Evolutionary conservation across 1,140 invertebrate species (phyloP).

Genomic region (Ooceraea biroi): DNA sequence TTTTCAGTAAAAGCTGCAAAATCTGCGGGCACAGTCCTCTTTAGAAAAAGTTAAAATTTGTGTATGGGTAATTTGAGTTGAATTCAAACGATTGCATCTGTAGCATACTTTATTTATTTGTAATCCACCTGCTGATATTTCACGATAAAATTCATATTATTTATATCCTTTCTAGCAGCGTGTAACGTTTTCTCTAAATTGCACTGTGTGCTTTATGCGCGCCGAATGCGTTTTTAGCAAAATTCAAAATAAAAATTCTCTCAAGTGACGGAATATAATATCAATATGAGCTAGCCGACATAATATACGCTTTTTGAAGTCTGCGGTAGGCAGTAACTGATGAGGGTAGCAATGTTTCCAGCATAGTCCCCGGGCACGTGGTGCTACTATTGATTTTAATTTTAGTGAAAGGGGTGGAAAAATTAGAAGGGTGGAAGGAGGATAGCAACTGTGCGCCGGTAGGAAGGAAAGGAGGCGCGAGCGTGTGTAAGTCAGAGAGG

Average conservation of each 20-base stretch:
- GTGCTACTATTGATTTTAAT: constrained; percentile 87
- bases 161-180: background rate
- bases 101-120: background rate
- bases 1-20: too few relatives aligned
- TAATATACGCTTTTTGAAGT: constrained; percentile 66
- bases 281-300: constrained; percentile 38
- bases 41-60: too few relatives aligned
- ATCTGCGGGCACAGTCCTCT: too few relatives aligned
- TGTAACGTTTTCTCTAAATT: background rate
- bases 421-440: constrained; percentile 86
- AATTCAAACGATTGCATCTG: too few relatives aligned
- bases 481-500: constrained; percentile 63
- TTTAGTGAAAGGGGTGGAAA: constrained; percentile 87
- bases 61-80: background rate
- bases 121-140: background rate
- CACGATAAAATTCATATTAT: constrained; percentile 27
- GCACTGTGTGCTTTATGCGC: background rate
- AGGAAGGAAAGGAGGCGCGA: constrained; percentile 63
- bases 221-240: background rate
- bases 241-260: constrained; percentile 16
- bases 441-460: constrained; percentile 78
- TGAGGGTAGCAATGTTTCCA: constrained; percentile 83
- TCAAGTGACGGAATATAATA: constrained; percentile 72
- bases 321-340: constrained; percentile 77
- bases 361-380: constrained; percentile 84